Evolutionary conservation across 2,888 invertebrate genomes (phyloP).

Genomic region (Melinopterus prodromus): DNA sequence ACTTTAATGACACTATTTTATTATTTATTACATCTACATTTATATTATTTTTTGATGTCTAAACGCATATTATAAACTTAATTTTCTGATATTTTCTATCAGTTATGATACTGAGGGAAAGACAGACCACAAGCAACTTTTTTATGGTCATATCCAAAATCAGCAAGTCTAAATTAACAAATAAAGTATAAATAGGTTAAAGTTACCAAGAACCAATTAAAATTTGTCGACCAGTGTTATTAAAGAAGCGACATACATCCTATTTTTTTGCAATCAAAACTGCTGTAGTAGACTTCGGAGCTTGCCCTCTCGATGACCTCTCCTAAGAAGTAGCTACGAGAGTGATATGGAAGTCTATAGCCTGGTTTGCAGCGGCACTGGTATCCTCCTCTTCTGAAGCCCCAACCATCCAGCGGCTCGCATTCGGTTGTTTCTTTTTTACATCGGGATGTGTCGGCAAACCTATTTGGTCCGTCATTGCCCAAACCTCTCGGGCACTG

Average conservation of each 20-base stretch:
- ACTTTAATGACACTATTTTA: too few species aligned
- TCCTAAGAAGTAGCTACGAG: constrained; percentile 90
- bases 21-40: too few species aligned
- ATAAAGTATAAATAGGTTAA: not conserved
- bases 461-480: constrained; percentile 87
- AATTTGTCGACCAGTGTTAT: too few species aligned
- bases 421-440: constrained; percentile 94
- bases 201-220: not conserved
- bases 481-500: constrained; percentile 92
- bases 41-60: too few species aligned
- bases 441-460: constrained; percentile 90
- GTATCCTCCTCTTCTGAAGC: constrained; percentile 94
- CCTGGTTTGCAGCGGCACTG: constrained; percentile 94
- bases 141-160: not conserved
- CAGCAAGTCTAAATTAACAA: not conserved
- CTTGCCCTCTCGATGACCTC: constrained; percentile 94
- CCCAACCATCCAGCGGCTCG: constrained; percentile 96
- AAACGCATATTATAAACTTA: too few species aligned
- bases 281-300: constrained; percentile 90
- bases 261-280: constrained; percentile 89
- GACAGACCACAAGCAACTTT: too few species aligned
- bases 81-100: too few species aligned
- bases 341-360: constrained; percentile 84
- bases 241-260: constrained; percentile 74
- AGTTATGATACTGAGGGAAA: too few species aligned